Base-by-base conservation (phyloP, 30 jellyfish, hydroid and myxozoan genomes). In the Phacellophora camtschatica region DNA sequence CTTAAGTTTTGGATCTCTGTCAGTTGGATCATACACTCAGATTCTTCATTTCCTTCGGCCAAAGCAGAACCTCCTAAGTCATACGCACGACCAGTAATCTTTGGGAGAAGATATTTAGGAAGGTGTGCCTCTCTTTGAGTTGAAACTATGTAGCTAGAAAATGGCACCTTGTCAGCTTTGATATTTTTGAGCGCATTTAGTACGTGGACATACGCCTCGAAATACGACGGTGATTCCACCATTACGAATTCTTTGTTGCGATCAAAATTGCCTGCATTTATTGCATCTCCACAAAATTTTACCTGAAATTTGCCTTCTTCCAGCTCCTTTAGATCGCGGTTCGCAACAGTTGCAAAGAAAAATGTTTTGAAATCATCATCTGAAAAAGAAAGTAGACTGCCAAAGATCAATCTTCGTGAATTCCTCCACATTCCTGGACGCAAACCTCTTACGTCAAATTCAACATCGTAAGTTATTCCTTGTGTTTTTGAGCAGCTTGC, bases 221-320 rank as follows among this genome's bases (percentile, higher is more conserved):
- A 85, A 32, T 20, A 85, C 5, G 96, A 32, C 27, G 96, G 96
- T 13, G 82, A 85, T 71, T 85, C 96, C 16, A 66, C 90, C 96
- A 85, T 85, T 23, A 24, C 57, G 45, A 67, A 76, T 18, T 29
- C 63, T 22, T 16, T 35, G 20, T 25, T 37, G 19, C 28, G 71
- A 15, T 29, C 39, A 13, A 18, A 19, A 35, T 57, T 16, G 27
- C 20, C 71, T 0, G 27, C 35, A 42, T 53, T 64, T 18, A 33
- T 55, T 28, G 25, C 18, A 12, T 72, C 74, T 30, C 71, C 49
- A 20, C 18, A 27, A 53, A 85, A 85, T n/a, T n/a, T n/a, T 61
- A 85, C 90, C 28, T 85, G 85, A 13, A 85, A 25, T 25, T 50
- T 28, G 11, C 96, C 96, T 25, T 53, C 9, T 22, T 45, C 71